Conservation (phyloP, 2,113 vertebrate genomes). For the Apodemus sylvaticus region DNA sequence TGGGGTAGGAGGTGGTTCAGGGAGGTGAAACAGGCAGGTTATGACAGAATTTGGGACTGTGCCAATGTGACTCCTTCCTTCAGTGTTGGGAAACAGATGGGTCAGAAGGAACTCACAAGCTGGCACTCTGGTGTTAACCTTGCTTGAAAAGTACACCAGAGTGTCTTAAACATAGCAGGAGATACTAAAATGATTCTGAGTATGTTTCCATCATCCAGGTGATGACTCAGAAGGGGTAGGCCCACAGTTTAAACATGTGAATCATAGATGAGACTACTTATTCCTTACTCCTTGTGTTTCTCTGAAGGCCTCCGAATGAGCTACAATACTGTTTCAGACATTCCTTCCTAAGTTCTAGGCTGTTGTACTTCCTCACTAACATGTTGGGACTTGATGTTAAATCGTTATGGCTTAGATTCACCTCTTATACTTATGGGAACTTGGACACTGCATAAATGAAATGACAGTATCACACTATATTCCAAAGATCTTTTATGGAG, state of each 20-base stretch:
- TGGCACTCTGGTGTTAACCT: not conserved
- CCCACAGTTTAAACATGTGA: not conserved
- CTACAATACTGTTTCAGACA: not conserved
- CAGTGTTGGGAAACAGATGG: not conserved
- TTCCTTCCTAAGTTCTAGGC: not conserved
- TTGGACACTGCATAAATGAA: slow-evolving; percentile 19
- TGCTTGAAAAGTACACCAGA: not conserved
- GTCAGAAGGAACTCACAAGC: not conserved
- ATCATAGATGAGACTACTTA: not conserved
- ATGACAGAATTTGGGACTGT: not conserved
- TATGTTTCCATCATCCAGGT: not conserved
- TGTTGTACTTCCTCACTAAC: not conserved
- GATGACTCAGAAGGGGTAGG: not conserved
- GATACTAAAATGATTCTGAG: not conserved
- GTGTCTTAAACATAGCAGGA: not conserved
- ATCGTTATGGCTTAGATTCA: not conserved
- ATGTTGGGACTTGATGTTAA: not conserved
- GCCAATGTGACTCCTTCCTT: not conserved
- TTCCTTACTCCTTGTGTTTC: not conserved
- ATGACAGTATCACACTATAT: slow-evolving; percentile 5
- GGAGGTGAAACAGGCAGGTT: not conserved
- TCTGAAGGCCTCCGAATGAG: not conserved
- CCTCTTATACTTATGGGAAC: not conserved
- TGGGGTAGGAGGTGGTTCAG: not conserved
- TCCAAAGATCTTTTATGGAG: slow-evolving; percentile 6